phyloP scores from a whole-genome alignment of 2,797 vertebrate species.

The Tarsius wallacei region DNA sequence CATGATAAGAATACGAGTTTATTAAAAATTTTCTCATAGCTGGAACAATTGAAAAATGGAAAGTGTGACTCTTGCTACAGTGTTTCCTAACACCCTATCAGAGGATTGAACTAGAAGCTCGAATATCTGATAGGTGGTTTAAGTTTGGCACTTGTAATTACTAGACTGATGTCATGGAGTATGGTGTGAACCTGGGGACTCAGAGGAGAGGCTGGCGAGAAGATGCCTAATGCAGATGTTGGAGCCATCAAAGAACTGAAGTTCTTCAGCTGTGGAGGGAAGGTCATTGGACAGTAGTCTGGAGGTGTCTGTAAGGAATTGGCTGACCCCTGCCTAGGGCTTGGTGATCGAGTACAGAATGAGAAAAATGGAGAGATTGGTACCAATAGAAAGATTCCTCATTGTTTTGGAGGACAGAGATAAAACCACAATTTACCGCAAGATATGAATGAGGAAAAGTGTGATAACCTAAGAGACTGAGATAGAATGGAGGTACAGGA shows the following conservation, averaged over 20 bases:
- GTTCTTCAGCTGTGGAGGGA: neutral
- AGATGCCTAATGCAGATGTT: neutral
- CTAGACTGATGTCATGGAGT: neutral
- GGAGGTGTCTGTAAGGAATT: neutral
- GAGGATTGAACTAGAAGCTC: neutral
- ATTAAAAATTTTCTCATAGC: conserved; percentile 5
- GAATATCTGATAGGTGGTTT: neutral
- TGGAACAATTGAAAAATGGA: neutral
- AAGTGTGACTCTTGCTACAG: neutral
- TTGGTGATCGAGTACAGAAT: neutral
- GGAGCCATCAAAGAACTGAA: neutral
- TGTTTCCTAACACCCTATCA: neutral
- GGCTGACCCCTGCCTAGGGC: neutral
- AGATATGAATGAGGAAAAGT: neutral
- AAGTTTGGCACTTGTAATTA: neutral
- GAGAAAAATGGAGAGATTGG: neutral
- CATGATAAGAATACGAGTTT: conserved; percentile 28
- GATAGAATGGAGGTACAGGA: neutral
- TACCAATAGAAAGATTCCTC: neutral
- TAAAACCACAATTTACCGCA: neutral
- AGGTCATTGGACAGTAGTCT: neutral
- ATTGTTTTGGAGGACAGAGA: neutral
- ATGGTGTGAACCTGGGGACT: neutral
- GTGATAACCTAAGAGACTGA: neutral
- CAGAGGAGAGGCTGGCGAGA: neutral